A percentile compares a stretch with the other conserved stretches of the same genome.
Evolutionary conservation across 2,113 vertebrate genomes (phyloP).

Genomic region (Echinops telfairi): DNA sequence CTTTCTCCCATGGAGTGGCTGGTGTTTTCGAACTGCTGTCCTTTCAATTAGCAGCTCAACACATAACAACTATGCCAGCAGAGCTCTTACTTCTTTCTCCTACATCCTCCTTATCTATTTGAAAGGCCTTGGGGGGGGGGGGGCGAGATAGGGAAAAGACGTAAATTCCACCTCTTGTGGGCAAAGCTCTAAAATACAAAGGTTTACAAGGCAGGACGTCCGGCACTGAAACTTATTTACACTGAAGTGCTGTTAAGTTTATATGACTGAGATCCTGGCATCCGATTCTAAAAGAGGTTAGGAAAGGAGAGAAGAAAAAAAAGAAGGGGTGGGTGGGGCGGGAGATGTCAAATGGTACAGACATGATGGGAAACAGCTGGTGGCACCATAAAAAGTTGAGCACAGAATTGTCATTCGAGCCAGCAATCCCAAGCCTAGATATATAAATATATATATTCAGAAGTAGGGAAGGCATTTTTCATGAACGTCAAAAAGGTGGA

Average conservation of each 20-base stretch:
- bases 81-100: neutral
- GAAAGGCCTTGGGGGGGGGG: slow-evolving; percentile 39
- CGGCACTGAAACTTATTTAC: slow-evolving; percentile 46
- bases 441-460: neutral
- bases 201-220: slow-evolving; percentile 24
- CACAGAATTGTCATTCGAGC: neutral
- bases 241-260: neutral
- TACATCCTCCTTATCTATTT: slow-evolving; percentile 44
- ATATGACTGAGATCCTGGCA: slow-evolving; percentile 37
- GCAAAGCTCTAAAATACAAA: slow-evolving; percentile 51
- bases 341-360: neutral
- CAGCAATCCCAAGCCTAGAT: neutral
- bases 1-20: no score
- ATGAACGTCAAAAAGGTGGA: neutral
- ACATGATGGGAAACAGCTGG: neutral
- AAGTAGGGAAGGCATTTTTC: neutral
- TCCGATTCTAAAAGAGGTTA: neutral
- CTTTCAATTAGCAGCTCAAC: no score
- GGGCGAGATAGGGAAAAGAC: slow-evolving; percentile 33
- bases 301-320: neutral
- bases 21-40: no score
- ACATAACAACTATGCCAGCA: no score
- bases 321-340: no score
- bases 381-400: neutral
- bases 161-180: slow-evolving; percentile 13